Conservation (phyloP, 2,797 vertebrate species). For the Neostethus bicornis region DNA sequence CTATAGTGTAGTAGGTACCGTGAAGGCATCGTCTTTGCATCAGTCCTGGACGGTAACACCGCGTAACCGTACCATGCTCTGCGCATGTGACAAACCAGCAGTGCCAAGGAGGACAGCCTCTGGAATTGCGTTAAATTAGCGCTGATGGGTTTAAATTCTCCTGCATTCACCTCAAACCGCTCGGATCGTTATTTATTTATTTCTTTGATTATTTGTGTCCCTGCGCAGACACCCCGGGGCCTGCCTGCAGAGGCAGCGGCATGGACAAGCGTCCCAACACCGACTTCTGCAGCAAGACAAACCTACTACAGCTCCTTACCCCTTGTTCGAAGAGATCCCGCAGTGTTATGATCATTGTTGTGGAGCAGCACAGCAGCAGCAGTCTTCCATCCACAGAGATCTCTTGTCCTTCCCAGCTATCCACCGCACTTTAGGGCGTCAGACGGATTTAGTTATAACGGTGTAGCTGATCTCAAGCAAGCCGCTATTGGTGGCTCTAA, state of each 20-base stretch:
- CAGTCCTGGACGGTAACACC: constrained; percentile 45
- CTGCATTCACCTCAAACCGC: constrained; percentile 52
- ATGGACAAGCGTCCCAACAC: constrained; percentile 61
- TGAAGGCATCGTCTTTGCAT: constrained; percentile 43
- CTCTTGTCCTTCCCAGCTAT: constrained; percentile 64
- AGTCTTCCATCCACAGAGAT: constrained; percentile 45
- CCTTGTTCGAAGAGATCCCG: constrained; percentile 74
- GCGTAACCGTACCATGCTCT: constrained; percentile 40
- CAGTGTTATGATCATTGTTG: constrained; percentile 76
- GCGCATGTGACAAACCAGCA: constrained; percentile 59
- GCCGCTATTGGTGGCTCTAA: constrained; percentile 71
- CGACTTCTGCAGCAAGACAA: constrained; percentile 61
- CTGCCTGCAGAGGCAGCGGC: constrained; percentile 64
- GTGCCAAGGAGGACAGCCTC: constrained; percentile 47
- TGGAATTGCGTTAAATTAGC: constrained; percentile 51
- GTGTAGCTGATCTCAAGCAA: constrained; percentile 66
- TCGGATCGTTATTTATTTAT: constrained; percentile 38
- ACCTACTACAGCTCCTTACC: constrained; percentile 66
- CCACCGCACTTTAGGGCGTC: constrained; percentile 71
- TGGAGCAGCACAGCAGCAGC: constrained; percentile 54
- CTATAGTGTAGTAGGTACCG: constrained; percentile 34
- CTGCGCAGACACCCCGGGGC: constrained; percentile 69
- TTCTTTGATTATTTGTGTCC: constrained; percentile 39
- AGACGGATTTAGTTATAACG: constrained; percentile 76
- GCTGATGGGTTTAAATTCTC: constrained; percentile 49